Evolutionary conservation across 1,140 invertebrate genomes (phyloP).

Genomic region (Trachymyrmex cornetzi): DNA sequence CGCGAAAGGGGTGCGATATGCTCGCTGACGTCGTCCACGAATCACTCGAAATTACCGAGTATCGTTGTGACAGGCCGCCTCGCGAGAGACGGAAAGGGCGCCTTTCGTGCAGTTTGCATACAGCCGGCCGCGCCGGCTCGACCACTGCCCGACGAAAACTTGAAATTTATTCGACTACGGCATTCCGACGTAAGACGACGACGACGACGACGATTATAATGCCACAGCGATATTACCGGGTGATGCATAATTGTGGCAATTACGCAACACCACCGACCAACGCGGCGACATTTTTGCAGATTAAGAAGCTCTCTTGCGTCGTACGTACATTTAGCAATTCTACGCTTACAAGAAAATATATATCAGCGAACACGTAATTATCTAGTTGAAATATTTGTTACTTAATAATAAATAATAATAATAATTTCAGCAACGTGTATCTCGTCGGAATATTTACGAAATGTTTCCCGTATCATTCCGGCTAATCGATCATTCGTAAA

Average conservation of each 20-base stretch:
- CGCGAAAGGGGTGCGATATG: conserved; percentile 80
- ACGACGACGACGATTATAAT: conserved; percentile 16
- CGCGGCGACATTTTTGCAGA: conserved; percentile 6
- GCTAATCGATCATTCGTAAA: conserved; percentile 47
- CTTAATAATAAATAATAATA: conserved; percentile 40
- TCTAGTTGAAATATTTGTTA: neutral
- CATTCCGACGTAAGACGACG: conserved; percentile 10
- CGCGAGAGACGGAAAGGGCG: conserved; percentile 62
- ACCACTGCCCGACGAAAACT: conserved; percentile 35
- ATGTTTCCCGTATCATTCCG: conserved; percentile 37
- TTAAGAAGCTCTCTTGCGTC: conserved; percentile 17
- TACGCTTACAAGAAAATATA: neutral
- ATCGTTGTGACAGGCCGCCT: conserved; percentile 72
- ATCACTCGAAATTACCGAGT: conserved; percentile 80
- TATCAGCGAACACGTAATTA: conserved; percentile 1
- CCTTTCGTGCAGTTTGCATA: conserved; percentile 60
- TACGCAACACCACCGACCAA: conserved; percentile 11
- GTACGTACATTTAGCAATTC: neutral
- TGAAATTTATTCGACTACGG: conserved; percentile 46
- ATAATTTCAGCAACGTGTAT: conserved; percentile 16
- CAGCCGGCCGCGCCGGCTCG: conserved; percentile 17
- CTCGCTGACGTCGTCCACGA: conserved; percentile 80
- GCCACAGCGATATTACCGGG: conserved; percentile 10
- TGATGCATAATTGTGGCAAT: conserved; percentile 49
- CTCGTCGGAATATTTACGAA: conserved; percentile 27